Conservation (phyloP, 2,113 vertebrate species). For the Cercocebus atys region DNA sequence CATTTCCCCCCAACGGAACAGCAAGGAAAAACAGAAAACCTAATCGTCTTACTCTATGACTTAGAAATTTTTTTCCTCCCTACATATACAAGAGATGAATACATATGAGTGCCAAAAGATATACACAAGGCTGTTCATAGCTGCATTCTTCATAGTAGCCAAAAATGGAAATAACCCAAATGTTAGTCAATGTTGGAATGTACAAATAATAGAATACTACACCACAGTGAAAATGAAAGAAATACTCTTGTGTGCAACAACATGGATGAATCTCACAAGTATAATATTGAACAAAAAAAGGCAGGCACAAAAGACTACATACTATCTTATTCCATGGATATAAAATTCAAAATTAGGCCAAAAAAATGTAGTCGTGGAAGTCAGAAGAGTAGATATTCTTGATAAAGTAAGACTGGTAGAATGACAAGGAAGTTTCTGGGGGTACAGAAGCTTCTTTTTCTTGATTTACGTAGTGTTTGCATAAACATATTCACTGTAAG, state of each 20-base stretch:
- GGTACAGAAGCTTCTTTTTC: not conserved
- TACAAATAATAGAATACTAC: not conserved
- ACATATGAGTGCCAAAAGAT: not conserved
- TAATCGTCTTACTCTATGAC: not conserved
- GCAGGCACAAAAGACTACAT: not conserved
- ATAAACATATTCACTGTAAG: not conserved
- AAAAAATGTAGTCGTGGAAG: not conserved
- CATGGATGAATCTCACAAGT: not conserved
- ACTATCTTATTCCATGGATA: not conserved
- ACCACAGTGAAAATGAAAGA: not conserved
- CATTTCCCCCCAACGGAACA: not conserved
- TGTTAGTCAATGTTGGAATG: not conserved
- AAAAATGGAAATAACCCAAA: conserved; percentile 35
- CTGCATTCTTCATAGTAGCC: not conserved
- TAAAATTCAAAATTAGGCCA: not conserved
- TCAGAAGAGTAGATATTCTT: not conserved
- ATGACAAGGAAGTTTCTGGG: not conserved
- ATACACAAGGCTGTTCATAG: not conserved
- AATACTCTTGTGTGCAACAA: not conserved
- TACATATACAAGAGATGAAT: not conserved
- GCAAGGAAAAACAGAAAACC: not conserved
- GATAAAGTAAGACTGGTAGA: not conserved
- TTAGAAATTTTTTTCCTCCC: not conserved
- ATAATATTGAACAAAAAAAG: not conserved
- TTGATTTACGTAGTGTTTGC: not conserved